phyloP scores from a whole-genome alignment of 2,113 vertebrate species.

The Marmota flaviventris region DNA sequence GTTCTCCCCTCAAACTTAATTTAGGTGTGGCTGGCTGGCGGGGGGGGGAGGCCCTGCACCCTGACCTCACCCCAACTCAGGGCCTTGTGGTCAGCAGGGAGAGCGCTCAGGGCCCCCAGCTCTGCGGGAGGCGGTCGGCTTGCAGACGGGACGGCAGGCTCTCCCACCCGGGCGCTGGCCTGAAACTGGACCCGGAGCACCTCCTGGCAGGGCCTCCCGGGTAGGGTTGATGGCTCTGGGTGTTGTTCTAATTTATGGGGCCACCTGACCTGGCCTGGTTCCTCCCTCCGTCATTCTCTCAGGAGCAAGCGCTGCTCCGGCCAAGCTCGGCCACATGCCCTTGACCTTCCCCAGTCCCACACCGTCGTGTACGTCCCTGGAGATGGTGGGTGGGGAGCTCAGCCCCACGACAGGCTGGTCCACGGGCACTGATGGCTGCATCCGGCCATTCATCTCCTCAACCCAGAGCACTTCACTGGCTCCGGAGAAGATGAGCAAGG shows the following conservation, averaged over 20 bases:
- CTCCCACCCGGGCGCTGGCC: not conserved
- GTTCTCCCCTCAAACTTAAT: not conserved
- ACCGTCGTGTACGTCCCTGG: not conserved
- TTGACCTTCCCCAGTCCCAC: conserved; percentile 20
- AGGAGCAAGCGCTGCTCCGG: not conserved
- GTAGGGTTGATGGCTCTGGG: conserved; percentile 34
- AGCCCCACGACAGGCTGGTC: not conserved
- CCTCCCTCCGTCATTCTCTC: conserved; percentile 62
- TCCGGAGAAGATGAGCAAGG: rapidly evolving
- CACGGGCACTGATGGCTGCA: not conserved
- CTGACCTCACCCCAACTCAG: not conserved
- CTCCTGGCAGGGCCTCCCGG: conserved; percentile 44
- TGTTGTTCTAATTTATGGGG: conserved; percentile 84
- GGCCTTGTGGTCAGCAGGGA: not conserved
- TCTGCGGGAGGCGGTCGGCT: not conserved
- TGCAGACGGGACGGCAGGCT: not conserved
- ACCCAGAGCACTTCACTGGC: not conserved
- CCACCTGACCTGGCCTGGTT: conserved; percentile 84
- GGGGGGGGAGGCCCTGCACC: not conserved
- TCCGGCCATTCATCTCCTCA: not conserved
- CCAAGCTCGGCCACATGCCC: conserved; percentile 28
- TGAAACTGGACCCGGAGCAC: not conserved
- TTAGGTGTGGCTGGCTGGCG: not conserved
- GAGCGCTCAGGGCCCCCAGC: not conserved
- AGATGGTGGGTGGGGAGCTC: not conserved